These are phyloP conservation scores for Craterocephalus amniculus DNA, from an alignment of 2,797 vertebrate genomes.

Conservation along the genomic window DNA sequence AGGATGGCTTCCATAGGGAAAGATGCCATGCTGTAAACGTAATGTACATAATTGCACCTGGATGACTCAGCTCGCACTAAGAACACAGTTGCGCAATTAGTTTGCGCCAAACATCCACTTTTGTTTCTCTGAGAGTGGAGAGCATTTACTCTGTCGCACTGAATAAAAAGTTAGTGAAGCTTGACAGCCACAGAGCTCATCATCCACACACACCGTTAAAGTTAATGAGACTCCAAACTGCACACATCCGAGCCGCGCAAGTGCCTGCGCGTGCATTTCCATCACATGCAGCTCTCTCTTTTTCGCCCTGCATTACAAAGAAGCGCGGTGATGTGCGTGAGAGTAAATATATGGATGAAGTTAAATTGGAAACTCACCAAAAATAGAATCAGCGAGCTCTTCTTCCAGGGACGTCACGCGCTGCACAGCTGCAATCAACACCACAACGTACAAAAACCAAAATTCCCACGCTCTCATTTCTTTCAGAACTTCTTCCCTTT, in stretches of 20 bases:
- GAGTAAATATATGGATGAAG: background rate
- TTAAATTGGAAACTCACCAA: constrained; percentile 74
- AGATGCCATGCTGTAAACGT: background rate
- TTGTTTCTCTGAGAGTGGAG: background rate
- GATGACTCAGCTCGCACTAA: background rate
- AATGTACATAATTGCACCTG: background rate
- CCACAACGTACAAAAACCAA: constrained; percentile 65
- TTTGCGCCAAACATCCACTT: background rate
- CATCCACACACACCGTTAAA: background rate
- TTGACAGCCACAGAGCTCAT: background rate
- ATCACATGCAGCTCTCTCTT: background rate
- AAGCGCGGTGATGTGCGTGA: background rate
- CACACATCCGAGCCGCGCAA: background rate
- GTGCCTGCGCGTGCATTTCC: background rate
- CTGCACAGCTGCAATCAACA: constrained; percentile 69
- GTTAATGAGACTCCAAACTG: constrained; percentile 4
- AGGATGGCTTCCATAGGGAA: background rate
- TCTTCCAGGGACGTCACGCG: constrained; percentile 74
- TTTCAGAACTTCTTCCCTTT: constrained; percentile 41
- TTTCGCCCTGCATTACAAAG: background rate
- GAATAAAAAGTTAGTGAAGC: background rate
- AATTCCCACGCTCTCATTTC: constrained; percentile 76
- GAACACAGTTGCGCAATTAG: background rate
- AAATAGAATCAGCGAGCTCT: constrained; percentile 67
- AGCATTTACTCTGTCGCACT: background rate